Evolutionary conservation across 2,888 invertebrate genomes (phyloP).

Genomic region (Phania funesta): DNA sequence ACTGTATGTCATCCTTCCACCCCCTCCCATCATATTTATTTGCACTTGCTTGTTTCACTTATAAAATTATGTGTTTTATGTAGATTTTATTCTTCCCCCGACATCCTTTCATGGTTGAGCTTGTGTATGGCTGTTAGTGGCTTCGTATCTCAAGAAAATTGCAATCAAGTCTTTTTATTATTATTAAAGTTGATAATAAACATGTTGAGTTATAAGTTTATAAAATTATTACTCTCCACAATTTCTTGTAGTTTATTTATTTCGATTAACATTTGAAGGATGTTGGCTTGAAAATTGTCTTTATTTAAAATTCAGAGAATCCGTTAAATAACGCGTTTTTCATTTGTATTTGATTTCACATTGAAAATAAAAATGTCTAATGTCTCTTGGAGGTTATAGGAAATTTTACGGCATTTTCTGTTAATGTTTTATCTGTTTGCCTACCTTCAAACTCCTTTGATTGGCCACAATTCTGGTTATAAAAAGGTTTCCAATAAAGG

Average conservation of each 20-base stretch:
- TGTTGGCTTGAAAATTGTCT: too few relatives aligned
- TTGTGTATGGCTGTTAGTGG: not conserved
- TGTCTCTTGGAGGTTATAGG: too few relatives aligned
- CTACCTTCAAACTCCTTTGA: too few relatives aligned
- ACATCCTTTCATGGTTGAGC: not conserved
- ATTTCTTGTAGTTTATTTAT: not conserved
- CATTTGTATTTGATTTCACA: too few relatives aligned
- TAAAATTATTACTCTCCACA: not conserved
- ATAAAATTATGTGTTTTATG: slow-evolving; percentile 49
- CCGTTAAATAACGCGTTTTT: too few relatives aligned
- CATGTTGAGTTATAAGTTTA: slow-evolving; percentile 35
- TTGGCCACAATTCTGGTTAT: too few relatives aligned
- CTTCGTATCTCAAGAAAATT: not conserved
- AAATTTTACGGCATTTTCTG: too few relatives aligned
- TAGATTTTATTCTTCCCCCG: not conserved
- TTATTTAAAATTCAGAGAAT: too few relatives aligned
- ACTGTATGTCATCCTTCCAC: not conserved
- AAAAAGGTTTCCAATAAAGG: too few relatives aligned
- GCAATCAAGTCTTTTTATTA: slow-evolving; percentile 34
- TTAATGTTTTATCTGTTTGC: too few relatives aligned
- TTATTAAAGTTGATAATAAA: slow-evolving; percentile 53
- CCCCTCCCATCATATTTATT: slow-evolving; percentile 5
- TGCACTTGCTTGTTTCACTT: slow-evolving; percentile 44
- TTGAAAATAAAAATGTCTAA: too few relatives aligned
- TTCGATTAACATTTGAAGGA: too few relatives aligned